Percentiles rank a stretch among this genome's conserved stretches.
These are phyloP conservation scores for Zaprionus tsacasi DNA, from an alignment of 1,140 invertebrate species.

Conservation along the genomic window DNA sequence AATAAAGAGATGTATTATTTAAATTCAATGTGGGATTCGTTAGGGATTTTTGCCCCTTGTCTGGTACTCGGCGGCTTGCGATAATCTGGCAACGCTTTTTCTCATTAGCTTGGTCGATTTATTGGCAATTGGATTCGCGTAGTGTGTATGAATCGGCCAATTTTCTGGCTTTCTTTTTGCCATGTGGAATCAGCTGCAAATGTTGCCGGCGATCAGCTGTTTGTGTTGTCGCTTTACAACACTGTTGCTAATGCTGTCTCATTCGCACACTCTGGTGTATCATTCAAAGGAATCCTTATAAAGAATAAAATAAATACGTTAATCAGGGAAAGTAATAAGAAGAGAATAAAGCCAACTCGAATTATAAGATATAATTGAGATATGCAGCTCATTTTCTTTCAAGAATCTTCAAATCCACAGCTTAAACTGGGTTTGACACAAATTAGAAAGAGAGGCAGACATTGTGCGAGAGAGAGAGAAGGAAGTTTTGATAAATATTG, in stretches of 20 bases:
- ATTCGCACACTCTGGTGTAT: neutral
- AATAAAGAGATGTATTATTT: conserved; percentile 27
- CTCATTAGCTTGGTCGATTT: neutral
- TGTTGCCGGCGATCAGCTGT: neutral
- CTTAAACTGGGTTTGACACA: neutral
- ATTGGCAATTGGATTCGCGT: neutral
- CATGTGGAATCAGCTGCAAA: neutral
- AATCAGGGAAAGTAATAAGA: too few species aligned
- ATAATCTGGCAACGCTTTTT: neutral
- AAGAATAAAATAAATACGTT: neutral
- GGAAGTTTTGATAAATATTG: neutral
- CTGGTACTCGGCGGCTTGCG: neutral
- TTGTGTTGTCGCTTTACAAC: neutral
- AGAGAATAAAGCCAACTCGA: too few species aligned
- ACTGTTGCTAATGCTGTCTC: neutral
- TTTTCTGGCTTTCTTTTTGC: neutral
- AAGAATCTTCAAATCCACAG: neutral
- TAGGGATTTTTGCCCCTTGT: neutral
- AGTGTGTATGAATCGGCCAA: too few species aligned
- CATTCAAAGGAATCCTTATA: neutral
- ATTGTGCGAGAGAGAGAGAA: neutral
- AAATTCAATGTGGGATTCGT: neutral
- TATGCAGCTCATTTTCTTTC: neutral
- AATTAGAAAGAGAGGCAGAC: neutral
- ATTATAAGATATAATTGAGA: neutral